Evolutionary conservation across 2,113 vertebrate species (phyloP), one percentile per base, ranked within the genome.

Genomic region (Haemorhous mexicanus): DNA sequence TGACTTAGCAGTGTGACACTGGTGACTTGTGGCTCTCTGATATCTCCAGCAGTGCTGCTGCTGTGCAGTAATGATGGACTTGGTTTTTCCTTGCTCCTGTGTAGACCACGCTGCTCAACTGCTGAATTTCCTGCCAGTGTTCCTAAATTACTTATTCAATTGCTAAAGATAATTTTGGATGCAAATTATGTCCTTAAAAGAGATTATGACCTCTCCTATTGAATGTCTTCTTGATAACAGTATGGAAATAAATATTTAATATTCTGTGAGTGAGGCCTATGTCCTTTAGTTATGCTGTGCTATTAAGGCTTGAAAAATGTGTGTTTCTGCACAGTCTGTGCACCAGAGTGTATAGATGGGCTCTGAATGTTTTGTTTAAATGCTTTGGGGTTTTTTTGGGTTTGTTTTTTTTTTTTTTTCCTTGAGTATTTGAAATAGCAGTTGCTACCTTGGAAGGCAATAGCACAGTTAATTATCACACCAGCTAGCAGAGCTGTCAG

Each of bases 161-260:
- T 93, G 76, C 63, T 84, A 32, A 94, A 75, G 84, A 85, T 46
- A 64, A 94, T 85, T 94, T 56, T 85, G 66, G 82, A 91, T 95
- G 67, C 67, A 72, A 79, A 59, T 93, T 59, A 56, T 64, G 78
- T 76, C 53, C 75, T 90, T 88, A 69, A 61, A 87, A 90, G 74
- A 68, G 62, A 91, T 87, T 43, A 72, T 78, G 66, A 61, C 69
- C 53, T 82, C 53, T 91, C 13, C 32, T 85, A 44, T 85, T 56
- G 92, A 75, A 82, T 75, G 17, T 72, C 37, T 5, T 79, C 62
- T 87, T 76, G 49, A 56, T 68, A 89, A 79, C 11, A 28, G 35
- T 73, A 69, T 76, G 32, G 62, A 81, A 87, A 91, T 82, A 95
- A 94, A 64, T 82, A 64, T 41, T 72, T 87, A 72, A 94, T 89